phyloP scores from a whole-genome alignment of 2,888 invertebrate species.

The Parthenolecanium corni region DNA sequence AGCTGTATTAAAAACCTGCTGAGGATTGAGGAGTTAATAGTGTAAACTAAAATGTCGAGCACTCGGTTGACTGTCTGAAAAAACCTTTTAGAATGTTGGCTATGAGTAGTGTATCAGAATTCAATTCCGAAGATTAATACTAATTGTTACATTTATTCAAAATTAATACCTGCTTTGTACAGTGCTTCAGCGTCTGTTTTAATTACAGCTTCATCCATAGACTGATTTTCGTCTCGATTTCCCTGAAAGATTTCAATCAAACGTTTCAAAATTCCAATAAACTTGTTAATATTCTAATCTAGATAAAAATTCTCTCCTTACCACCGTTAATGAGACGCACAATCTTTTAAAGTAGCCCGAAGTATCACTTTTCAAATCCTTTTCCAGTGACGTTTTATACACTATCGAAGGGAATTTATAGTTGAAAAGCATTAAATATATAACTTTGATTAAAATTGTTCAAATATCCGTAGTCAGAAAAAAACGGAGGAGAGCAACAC shows the following conservation, averaged over 20 bases:
- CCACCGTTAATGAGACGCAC: conserved; percentile 70
- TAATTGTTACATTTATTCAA: too few relatives aligned
- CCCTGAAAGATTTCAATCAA: conserved; percentile 41
- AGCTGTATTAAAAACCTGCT: too few relatives aligned
- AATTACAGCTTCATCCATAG: conserved; percentile 68
- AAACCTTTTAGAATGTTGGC: too few relatives aligned
- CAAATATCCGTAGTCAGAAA: not conserved
- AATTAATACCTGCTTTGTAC: conserved; percentile 56
- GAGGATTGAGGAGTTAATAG: too few relatives aligned
- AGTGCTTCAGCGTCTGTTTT: conserved; percentile 70
- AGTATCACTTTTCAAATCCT: conserved; percentile 80
- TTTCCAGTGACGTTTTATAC: conserved; percentile 68
- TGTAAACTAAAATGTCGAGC: too few relatives aligned
- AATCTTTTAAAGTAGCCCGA: conserved; percentile 91
- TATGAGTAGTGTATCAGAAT: too few relatives aligned
- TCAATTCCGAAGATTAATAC: too few relatives aligned
- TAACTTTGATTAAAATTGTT: not conserved
- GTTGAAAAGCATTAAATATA: too few relatives aligned
- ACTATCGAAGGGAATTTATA: conserved; percentile 44
- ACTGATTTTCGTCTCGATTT: conserved; percentile 80
- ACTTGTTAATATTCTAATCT: too few relatives aligned
- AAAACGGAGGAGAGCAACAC: not conserved
- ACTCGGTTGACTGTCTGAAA: too few relatives aligned
- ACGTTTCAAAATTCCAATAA: too few relatives aligned
- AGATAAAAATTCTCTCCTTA: conserved; percentile 31